Base-by-base conservation (phyloP, 2,888 invertebrate species). In the Altica lythri region DNA sequence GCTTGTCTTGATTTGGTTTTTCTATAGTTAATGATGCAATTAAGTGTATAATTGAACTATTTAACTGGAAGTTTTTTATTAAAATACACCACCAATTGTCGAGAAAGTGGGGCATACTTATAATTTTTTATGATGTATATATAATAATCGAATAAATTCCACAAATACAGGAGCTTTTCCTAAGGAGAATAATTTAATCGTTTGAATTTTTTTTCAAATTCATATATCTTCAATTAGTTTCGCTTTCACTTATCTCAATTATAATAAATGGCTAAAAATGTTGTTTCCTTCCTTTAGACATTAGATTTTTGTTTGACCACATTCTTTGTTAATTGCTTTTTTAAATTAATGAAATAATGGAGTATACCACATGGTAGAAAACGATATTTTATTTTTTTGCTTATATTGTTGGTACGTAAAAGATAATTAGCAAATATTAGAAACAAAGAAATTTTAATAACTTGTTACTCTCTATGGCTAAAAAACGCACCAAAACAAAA, bases 211-310 rank as follows among this genome's bases (percentile, higher is more conserved):
- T 37, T 19, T 12, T 19, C n/a, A 37, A n/a, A 13, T 13, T 40
- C n/a, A 6, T 22, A 25, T 40, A 40, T 40, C 30, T 35, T 40
- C 40, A 40, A 40, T 40, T 40, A 40, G 40, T 40, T 40, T 40
- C 40, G 40, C 40, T 40, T 40, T 40, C 40, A 40, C 40, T 40
- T 40, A 13, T 2, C 40, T 40, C 40, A 40, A 25, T 40, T 35
- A 38, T 38, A 22, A 22, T 18, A 22, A 38, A 38, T 22, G 22
- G 13, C 14, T 13, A 18, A 40, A 40, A 40, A 40, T 22, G 22
- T 40, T 17, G 22, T 22, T 22, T 40, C 22, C 8, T 22, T 10
- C 35, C 16, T 14, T 35, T 35, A 4, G 10, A 40, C 40, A 40
- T 40, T 40, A 40, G 22, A 40, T 22, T 40, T 40, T 40, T 22